These are phyloP conservation scores for Micromys minutus DNA, from an alignment of 2,113 vertebrate species.

Conservation along the genomic window DNA sequence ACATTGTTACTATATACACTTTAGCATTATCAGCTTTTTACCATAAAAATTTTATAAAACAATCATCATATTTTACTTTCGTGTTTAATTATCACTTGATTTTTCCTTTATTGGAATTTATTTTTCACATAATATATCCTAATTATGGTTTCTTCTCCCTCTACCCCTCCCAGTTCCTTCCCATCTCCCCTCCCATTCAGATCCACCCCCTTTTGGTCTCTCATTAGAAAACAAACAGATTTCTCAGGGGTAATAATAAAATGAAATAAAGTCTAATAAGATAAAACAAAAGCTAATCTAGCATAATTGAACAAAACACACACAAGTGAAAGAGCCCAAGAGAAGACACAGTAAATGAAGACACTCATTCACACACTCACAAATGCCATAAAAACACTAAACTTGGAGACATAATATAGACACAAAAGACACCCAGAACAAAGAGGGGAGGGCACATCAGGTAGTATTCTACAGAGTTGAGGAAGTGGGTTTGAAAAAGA, in stretches of 20 bases:
- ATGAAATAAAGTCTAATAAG: neutral
- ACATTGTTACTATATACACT: slow-evolving; percentile 30
- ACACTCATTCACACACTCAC: neutral
- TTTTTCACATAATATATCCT: neutral
- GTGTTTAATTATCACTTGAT: slow-evolving; percentile 22
- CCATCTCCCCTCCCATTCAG: neutral
- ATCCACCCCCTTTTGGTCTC: neutral
- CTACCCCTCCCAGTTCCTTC: neutral
- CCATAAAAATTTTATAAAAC: slow-evolving; percentile 15
- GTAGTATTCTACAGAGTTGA: neutral
- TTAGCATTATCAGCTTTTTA: slow-evolving; percentile 17
- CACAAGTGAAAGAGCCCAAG: neutral
- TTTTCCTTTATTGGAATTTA: neutral
- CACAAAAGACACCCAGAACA: neutral
- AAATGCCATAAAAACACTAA: neutral
- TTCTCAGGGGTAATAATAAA: neutral
- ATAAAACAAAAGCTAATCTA: neutral
- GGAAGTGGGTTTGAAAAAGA: neutral
- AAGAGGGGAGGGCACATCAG: neutral
- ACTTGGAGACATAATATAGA: neutral
- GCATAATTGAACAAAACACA: neutral
- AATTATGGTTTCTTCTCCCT: neutral
- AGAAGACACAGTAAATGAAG: neutral
- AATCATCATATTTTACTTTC: neutral
- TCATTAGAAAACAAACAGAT: neutral